Evolutionary conservation across 2,888 invertebrate genomes (phyloP).

Genomic region (Platynereis dumerilii): DNA sequence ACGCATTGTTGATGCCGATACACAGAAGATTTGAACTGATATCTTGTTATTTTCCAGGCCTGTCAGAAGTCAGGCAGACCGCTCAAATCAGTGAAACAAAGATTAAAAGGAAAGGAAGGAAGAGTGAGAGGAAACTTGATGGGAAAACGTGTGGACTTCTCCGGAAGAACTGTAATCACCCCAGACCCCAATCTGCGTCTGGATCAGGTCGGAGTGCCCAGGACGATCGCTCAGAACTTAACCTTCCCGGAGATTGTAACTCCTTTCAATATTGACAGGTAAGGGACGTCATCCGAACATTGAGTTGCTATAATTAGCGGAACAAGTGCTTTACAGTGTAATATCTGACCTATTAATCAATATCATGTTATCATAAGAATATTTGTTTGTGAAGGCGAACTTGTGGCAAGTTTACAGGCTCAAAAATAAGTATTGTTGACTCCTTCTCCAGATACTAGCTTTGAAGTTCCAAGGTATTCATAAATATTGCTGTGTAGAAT

Average conservation of each 20-base stretch:
- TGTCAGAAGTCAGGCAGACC: conserved; percentile 99
- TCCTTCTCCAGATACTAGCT: too few species aligned
- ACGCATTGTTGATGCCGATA: too few species aligned
- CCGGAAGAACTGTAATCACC: conserved; percentile 90
- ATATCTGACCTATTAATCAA: not conserved
- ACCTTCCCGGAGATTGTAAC: conserved; percentile 99
- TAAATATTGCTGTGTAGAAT: too few species aligned
- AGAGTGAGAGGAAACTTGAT: conserved; percentile 98
- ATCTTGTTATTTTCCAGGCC: conserved; percentile 67
- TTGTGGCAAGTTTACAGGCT: too few species aligned
- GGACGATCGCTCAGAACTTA: conserved; percentile 97
- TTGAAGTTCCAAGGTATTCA: too few species aligned
- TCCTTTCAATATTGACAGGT: conserved; percentile 97
- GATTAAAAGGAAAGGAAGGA: conserved; percentile 97
- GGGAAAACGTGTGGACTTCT: conserved; percentile 99
- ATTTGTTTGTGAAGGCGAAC: too few species aligned
- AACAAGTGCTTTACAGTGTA: not conserved
- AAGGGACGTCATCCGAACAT: too few species aligned
- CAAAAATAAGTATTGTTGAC: too few species aligned
- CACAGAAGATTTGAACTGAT: too few species aligned
- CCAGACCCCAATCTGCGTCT: conserved; percentile 76
- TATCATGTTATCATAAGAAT: too few species aligned
- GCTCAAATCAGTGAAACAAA: conserved; percentile 94
- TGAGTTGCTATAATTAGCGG: conserved; percentile 3
- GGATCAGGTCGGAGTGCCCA: conserved; percentile 96